Base-by-base conservation (phyloP, 2,797 vertebrate genomes). In the Parotocinclus haroldoi region DNA sequence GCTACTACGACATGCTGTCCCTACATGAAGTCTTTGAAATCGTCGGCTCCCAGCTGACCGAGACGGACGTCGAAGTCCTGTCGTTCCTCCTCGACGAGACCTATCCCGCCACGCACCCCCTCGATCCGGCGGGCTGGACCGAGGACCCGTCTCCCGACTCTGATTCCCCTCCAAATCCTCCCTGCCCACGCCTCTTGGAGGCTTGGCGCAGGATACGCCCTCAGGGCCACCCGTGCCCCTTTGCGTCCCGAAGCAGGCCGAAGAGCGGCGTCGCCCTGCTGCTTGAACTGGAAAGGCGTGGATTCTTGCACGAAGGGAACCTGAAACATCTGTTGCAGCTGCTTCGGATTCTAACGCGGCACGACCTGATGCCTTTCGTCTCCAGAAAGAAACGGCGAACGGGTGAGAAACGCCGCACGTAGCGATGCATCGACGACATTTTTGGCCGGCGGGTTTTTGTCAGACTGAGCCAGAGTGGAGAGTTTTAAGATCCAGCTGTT, bases 1-100 rank as follows among this genome's bases (percentile, higher is more conserved):
- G 88, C 73, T 94, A 93, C 77, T 95, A 95, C 67, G 92, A 92
- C 72, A 91, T 95, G 93, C 79, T 93, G 71, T 94, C 94, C 18
- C 89, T 96, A 68, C 93, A 95, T 66, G 92, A 91, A 63, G 80
- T 95, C 72, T 95, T 94, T 82, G 90, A 95, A 76, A 79, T 94
- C n/a, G 89, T 96, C 53, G 94, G 94, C 65, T 90, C 91, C 71
- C 95, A 96, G 72, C 85, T 96, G 76, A 95, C 91, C 1, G 89
- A 92, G 66, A 84, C 83, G 6, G 95, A 96, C 52, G 71, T 94
- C 18, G 92, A 94, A 10, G 91, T 92, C 49, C 80, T 96, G 63
- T 93, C 93, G 0, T 96, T 95, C 76, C 88, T 96, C 17, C 77
- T 96, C 73, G 89, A 93, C 46, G 93, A 96, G 83, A 84, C 85